Percentiles rank a stretch among this genome's conserved stretches.
Evolutionary conservation across 2,888 invertebrate genomes (phyloP).

Genomic region (Meteorus cinctellus): DNA sequence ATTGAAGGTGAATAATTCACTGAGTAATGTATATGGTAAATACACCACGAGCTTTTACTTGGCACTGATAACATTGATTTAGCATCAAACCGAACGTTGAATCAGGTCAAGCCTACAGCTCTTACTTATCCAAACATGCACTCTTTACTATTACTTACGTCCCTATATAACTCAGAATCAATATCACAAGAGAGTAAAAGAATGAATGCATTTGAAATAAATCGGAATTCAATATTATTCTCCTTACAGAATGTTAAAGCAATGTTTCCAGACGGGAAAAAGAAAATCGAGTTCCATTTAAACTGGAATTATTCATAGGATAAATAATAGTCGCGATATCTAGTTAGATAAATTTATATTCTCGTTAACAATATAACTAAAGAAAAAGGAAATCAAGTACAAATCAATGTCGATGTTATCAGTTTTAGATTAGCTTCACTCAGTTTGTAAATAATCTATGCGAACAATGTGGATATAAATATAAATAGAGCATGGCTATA

Average conservation of each 20-base stretch:
- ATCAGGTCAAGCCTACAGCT: conserved; percentile 1
- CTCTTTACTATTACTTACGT: conserved; percentile 5
- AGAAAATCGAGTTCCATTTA: not conserved
- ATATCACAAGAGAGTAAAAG: not conserved
- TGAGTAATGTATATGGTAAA: conserved; percentile 13
- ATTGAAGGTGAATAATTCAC: not conserved
- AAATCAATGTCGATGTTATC: not conserved
- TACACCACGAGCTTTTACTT: conserved; percentile 11
- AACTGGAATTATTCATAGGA: not conserved
- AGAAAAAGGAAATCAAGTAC: not conserved
- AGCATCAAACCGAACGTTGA: not conserved
- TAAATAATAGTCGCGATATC: not conserved
- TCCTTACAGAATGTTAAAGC: not conserved
- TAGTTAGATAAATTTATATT: not conserved
- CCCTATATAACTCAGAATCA: not conserved
- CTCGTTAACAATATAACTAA: not conserved
- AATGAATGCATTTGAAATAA: not conserved
- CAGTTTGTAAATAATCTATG: not conserved
- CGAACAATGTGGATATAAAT: not conserved
- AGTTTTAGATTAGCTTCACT: not conserved
- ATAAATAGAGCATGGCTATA: conserved; percentile 1
- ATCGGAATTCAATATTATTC: not conserved
- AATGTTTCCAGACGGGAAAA: not conserved
- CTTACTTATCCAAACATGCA: conserved; percentile 3
- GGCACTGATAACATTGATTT: conserved; percentile 2